A percentile compares a stretch with the other conserved stretches of the same genome.
phyloP scores from a whole-genome alignment of 2,797 vertebrate genomes.

The Rhynchonycteris naso region DNA sequence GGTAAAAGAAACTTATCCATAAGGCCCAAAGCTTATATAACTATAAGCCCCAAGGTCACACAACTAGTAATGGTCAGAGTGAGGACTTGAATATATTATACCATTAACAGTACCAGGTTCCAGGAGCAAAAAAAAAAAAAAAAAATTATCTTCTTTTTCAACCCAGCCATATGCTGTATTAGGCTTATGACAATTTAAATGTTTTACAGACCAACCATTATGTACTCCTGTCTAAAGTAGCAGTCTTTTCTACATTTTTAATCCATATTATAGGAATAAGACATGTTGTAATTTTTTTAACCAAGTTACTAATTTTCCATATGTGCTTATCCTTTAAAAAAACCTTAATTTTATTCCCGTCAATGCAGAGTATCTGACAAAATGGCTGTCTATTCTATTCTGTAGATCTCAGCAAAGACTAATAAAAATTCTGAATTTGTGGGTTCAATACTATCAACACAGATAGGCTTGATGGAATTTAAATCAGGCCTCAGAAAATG shows the following conservation, averaged over 20 bases:
- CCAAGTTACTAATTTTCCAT: background rate
- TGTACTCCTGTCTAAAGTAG: background rate
- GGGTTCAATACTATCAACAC: background rate
- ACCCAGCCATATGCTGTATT: background rate
- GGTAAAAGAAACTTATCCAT: background rate
- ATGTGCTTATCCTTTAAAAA: background rate
- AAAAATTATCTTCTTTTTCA: no score
- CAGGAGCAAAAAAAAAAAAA: background rate
- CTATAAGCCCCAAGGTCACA: background rate
- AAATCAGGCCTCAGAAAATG: background rate
- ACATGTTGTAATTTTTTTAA: constrained; percentile 29
- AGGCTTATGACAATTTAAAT: background rate
- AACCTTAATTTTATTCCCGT: background rate
- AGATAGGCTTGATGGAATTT: background rate
- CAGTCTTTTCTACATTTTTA: constrained; percentile 30
- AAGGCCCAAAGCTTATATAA: background rate
- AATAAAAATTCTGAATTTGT: background rate
- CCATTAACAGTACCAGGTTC: background rate
- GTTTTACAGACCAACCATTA: background rate
- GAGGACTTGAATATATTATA: background rate
- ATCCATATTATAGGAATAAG: background rate
- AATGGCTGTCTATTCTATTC: background rate
- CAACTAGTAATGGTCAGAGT: background rate
- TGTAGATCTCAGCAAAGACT: background rate
- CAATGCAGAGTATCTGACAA: background rate